Base-by-base conservation (phyloP, 1,140 invertebrate genomes). In the Drosophila busckii region DNA sequence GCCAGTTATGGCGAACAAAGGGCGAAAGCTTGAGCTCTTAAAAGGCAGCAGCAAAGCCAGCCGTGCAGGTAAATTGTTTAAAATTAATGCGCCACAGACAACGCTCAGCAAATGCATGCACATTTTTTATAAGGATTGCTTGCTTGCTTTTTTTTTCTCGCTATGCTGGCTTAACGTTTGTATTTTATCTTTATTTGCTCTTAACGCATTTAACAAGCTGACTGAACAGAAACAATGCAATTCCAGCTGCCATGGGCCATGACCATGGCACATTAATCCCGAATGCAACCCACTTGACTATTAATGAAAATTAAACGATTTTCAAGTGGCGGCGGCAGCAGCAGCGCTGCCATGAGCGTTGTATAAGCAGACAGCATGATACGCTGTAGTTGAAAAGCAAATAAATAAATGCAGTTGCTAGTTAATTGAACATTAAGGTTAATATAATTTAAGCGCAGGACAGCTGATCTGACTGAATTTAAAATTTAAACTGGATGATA, bases 261-360 rank as follows among this genome's bases (percentile, higher is more conserved):
- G 8, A 28, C 25, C 29, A 73, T 42, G 73, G 63, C 59, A 67
- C 68, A 80, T 78, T 78, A 78, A 73, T 65, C 75, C 48, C 41
- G 29, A 63, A 73, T 76, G 65, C 61, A 80, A 60, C 62, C 68
- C 63, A 60, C 68, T 54, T 60, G 70, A 63, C 64, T 62, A 61
- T 73, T 78, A 78, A 80, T 78, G 75, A 68, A 70, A 60, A 78
- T 80, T 80, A 78, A 78, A 73, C 73, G 73, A 53, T 78, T 80
- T 80, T 78, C 75, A 48, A 69, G 37, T 48, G 62, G 34, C 68
- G 48, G 50, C 50, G n/a, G n/a, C n/a, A n/a, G n/a, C n/a, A n/a
- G n/a, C n/a, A n/a, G n/a, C n/a, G n/a, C n/a, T n/a, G n/a, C n/a
- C n/a, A n/a, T n/a, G n/a, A n/a, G n/a, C n/a, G n/a, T n/a, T n/a